Conservation (phyloP, 1,140 invertebrate species). For the Metaphire vulgaris region DNA sequence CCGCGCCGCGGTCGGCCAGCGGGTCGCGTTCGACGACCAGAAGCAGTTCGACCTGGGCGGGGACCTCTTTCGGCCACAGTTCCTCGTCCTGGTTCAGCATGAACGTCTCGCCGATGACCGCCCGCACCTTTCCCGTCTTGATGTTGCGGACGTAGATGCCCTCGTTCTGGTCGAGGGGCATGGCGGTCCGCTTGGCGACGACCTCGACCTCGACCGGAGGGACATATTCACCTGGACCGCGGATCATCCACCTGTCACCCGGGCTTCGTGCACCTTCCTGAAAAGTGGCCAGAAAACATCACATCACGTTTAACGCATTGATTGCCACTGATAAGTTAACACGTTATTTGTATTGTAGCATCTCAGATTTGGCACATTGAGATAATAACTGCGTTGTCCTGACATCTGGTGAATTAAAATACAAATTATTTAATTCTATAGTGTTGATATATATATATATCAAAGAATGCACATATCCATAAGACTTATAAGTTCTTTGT, state of each 20-base stretch:
- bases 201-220: constrained; percentile 57
- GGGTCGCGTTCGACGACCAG: constrained; percentile 48
- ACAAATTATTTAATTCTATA: too few species aligned
- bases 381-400: too few species aligned
- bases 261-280: constrained; percentile 42
- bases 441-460: too few species aligned
- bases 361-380: too few species aligned
- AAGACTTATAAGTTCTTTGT: too few species aligned
- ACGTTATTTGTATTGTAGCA: too few species aligned
- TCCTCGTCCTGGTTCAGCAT: constrained; percentile 58
- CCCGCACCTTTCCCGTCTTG: constrained; percentile 54
- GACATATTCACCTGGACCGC: constrained; percentile 56
- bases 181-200: constrained; percentile 51
- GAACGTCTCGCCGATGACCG: constrained; percentile 55
- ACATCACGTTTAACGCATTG: too few species aligned
- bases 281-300: not conserved
- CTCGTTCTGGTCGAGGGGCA: constrained; percentile 57
- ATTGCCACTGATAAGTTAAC: too few species aligned
- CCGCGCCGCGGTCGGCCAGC: constrained; percentile 48
- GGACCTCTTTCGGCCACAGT: constrained; percentile 55
- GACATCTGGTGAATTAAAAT: too few species aligned
- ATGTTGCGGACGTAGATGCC: constrained; percentile 57
- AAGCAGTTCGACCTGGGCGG: constrained; percentile 50
- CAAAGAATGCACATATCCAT: too few species aligned
- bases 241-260: constrained; percentile 57